Percentiles rank a stretch among this genome's conserved stretches.
phyloP scores from a whole-genome alignment of 2,888 invertebrate species.

The Blomia tropicalis region DNA sequence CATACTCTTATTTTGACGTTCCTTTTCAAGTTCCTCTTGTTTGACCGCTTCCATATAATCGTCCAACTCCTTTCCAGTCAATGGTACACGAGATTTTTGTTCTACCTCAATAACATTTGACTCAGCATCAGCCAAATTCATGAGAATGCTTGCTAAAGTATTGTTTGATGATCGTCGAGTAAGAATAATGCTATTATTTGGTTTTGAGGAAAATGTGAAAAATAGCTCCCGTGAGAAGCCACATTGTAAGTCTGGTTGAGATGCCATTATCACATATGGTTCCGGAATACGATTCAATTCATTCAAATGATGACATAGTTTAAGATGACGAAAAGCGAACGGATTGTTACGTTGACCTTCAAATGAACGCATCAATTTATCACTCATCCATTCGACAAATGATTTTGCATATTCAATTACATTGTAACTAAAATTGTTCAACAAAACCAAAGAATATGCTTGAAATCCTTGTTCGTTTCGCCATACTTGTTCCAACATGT shows the following conservation, averaged over 20 bases:
- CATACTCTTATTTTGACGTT: conserved; percentile 32
- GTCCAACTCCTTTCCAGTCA: conserved; percentile 44
- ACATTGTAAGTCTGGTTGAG: conserved; percentile 81
- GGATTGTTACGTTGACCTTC: conserved; percentile 50
- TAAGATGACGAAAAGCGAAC: conserved; percentile 81
- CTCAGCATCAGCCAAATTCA: conserved; percentile 34
- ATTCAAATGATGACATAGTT: conserved; percentile 75
- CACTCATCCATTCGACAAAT: conserved; percentile 99
- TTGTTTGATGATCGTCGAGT: conserved; percentile 54
- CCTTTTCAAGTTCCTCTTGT: conserved; percentile 37
- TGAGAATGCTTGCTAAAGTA: conserved; percentile 41
- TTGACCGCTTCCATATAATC: conserved; percentile 38
- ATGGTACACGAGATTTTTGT: conserved; percentile 40
- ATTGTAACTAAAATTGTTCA: conserved; percentile 93
- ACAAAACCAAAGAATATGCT: conserved; percentile 76
- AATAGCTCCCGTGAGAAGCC: conserved; percentile 90
- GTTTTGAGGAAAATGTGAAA: conserved; percentile 75
- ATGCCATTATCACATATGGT: conserved; percentile 86
- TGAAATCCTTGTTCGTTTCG: conserved; percentile 81
- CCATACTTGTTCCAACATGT: conserved; percentile 89
- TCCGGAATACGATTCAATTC: conserved; percentile 70
- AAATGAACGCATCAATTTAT: conserved; percentile 66
- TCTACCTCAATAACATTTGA: conserved; percentile 29
- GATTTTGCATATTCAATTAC: conserved; percentile 98
- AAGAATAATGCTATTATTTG: conserved; percentile 82